Base-by-base conservation (phyloP, 2,888 invertebrate genomes). In the Galeopsomyia nigrocyanea region DNA sequence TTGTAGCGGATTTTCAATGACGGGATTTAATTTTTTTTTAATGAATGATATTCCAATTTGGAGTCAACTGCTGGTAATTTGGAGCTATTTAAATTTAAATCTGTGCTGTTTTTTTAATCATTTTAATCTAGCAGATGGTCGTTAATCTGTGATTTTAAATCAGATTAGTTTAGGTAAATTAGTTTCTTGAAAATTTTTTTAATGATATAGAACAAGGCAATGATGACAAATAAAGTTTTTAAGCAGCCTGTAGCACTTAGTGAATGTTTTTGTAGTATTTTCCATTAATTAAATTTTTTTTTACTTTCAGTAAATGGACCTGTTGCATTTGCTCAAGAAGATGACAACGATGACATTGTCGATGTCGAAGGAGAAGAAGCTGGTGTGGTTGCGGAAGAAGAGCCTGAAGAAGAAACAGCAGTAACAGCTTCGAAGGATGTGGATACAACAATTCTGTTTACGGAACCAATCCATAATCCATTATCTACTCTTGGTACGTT, bases 381-480 rank as follows among this genome's bases (percentile, higher is more conserved):
- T 71, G 86, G 84, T 71, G 82, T 87, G n/a, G 83, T 88, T 57
- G 80, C 85, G 2, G 88, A 88, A 57, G 88, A 87, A 70, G 87
- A 87, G 63, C 75, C 80, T 2, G 92, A 92, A 46, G 92, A 91
- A 77, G 90, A 90, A 79, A 90, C 90, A 74, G 90, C 90, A 75
- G 89, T 90, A 2, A 91, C 90, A 76, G 92, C 95, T 3, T 97
- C 98, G 0, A 94, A 95, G 58, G 94, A 98, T 88, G 95, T 96
- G 3, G 96, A 97, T 80, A 95, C 98, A 0, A 93, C 92, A 17
- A 91, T 99, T 82, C 88, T 98, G 73, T 99, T 99, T 87, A 94
- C 92, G 1, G 94, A 93, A 85, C 96, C 96, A 2, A 83, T 92
- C 60, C 78, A 81, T 58, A 80, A 81, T 69, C 75, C 82, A 3